phyloP scores from a whole-genome alignment of 1,140 invertebrate species.

The Cyphomyrmex costatus region DNA sequence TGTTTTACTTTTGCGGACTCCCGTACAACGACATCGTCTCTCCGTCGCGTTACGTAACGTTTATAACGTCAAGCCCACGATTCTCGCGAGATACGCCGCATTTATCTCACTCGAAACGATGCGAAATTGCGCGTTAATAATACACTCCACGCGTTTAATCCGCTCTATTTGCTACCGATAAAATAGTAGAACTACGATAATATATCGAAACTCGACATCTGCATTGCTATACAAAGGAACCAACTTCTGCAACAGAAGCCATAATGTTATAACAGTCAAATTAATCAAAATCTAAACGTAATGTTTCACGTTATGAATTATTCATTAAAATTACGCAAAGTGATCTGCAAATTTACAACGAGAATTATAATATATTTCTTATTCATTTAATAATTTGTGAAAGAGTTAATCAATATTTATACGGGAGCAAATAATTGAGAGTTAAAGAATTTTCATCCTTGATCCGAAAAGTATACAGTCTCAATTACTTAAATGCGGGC shows the following conservation, averaged over 20 bases:
- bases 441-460: neutral
- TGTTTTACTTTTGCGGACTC: slow-evolving; percentile 32
- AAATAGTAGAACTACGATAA: slow-evolving; percentile 40
- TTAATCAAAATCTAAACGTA: neutral
- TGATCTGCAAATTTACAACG: neutral
- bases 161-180: slow-evolving; percentile 50
- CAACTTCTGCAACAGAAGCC: slow-evolving; percentile 6
- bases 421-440: no score
- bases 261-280: neutral
- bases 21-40: slow-evolving; percentile 17
- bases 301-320: neutral
- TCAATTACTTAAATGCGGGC: neutral
- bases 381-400: neutral
- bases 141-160: slow-evolving; percentile 9
- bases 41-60: slow-evolving; percentile 27
- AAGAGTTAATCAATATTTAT: neutral
- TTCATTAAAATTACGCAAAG: slow-evolving; percentile 11
- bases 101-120: slow-evolving; percentile 48
- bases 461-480: neutral
- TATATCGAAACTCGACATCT: slow-evolving; percentile 16
- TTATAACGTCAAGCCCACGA: slow-evolving; percentile 10
- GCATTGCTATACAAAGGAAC: neutral
- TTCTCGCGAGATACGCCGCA: slow-evolving; percentile 40
- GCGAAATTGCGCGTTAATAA: slow-evolving; percentile 46
- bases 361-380: neutral